Base-by-base conservation (phyloP, 2,888 invertebrate species). In the Palloptera scutellata region DNA sequence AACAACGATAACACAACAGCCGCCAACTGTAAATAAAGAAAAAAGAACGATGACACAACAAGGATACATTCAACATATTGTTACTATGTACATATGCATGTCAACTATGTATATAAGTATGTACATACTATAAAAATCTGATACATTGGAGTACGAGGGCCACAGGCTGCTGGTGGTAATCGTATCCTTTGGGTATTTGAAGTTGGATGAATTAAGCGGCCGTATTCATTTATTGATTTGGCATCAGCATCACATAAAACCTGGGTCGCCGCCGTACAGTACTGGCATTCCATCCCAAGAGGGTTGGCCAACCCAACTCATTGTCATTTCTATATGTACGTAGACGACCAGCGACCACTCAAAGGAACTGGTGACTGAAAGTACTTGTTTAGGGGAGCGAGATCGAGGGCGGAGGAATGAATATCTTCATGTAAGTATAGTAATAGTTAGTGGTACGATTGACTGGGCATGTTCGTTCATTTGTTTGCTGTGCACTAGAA, bases 401-500 rank as follows among this genome's bases (percentile, higher is more conserved):
- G n/a, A n/a, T n/a, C n/a, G n/a, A n/a, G 30, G 6, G 30, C 6
- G 30, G 6, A 30, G 30, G 30, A 30, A 30, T 30, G 6, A 30
- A 30, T 30, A 30, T 30, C 2, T 30, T 4, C 6, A 30, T 30
- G 30, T 30, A 30, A 4, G 30, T 30, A 30, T 2, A 30, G 30
- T 30, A 30, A 30, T 30, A 30, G 30, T 30, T 30, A 30, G 30
- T 30, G 30, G 30, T 30, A 30, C 30, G 30, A 4, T 30, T 30
- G 62, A 52, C 62, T 67, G 67, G 54, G 53, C 67, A 63, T 67
- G 53, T 67, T 60, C 58, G 62, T 63, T 67, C 59, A 64, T 66
- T 66, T 68, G 64, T 68, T 61, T 61, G 53, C 40, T 65, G 55
- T 61, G 53, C 68, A 65, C 68, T 68, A 68, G 57, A 68, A 68